Base-by-base conservation (phyloP, 2,797 vertebrate species). In the Dicrostonyx torquatus region DNA sequence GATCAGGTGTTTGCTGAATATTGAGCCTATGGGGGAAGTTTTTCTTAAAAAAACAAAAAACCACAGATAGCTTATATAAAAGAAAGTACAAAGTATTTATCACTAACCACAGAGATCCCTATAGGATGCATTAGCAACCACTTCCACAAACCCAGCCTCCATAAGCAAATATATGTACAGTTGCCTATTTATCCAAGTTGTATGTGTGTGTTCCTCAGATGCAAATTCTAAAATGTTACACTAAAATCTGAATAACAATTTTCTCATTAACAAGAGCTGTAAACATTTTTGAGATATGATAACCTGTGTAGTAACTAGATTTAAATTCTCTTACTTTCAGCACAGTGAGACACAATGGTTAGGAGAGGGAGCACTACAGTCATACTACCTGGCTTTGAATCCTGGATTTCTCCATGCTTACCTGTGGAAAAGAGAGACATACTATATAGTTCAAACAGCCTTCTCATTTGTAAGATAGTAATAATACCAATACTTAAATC, bases 181-280 rank as follows among this genome's bases (percentile, higher is more conserved):
- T 3, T 89, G 2, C 45, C 29, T 77, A 29, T 72, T 68, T 85
- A 48, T 84, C 91, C 37, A 94, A 87, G 22, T 79, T 92, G 12
- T 86, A 5, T 43, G 68, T 92, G 12, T 34, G 6, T 40, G 70
- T 55, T 60, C 78, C 4, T 94, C 50, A 86, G 13, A 76, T 45
- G 62, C 37, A n/a, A 95, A 95, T 64, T 93, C 70, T 55, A 75
- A 85, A 48, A 58, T 17, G 43, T 50, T 73, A 73, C 64, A 70
- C 4, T 66, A 68, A 77, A 48, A n/a, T 37, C 5, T 66, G 14
- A 94, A 24, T 43, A 78, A 72, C 29, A 87, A 77, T 43, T 92
- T 83, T 43, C 14, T 76, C 62, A 20, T 82, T 45, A 73, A 17
- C 12, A 58, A 91, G 9, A 45, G 31, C 76, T 80, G 12, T 34